Evolutionary conservation across 53 echinoderm and acorn worm genomes (phyloP), one percentile per base, ranked within the genome.

Genomic region (Echinometra lucunter): DNA sequence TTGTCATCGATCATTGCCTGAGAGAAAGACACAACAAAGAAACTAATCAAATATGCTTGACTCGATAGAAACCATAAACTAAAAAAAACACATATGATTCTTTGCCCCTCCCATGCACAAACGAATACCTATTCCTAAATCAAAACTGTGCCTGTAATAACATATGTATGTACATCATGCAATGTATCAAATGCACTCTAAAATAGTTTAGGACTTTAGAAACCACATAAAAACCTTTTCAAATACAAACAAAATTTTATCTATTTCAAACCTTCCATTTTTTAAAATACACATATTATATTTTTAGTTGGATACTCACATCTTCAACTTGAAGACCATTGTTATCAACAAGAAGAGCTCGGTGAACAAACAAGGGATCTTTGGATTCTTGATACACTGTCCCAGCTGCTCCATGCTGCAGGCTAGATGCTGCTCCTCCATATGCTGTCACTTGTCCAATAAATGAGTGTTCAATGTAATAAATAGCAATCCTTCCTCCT

Each of bases 391-490:
- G 89, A 57, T 97, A 97, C 1, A 97, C 94, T 37, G 97, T 97
- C 0, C 98, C 98, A n/a, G 98, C 98, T 81, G 97, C 98, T n/a
- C 98, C 98, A 16, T 96, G 88, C 89, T 97, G 95, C 35, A 78
- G 57, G 72, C 42, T 66, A 18, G 93, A 94, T 42, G 95, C 93
- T 28, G 80, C 57, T 30, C 98, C 98, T 15, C 98, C 98, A 82
- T 93, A 96, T 8, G 96, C 88, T 7, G 95, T 91, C 49, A 98
- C 70, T 8, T 78, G 74, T 18, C 98, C 98, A 30, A 80, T 49
- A 94, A 96, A 98, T 19, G 80, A 94, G 75, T 97, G 92, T 2
- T 95, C 66, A 12, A 83, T 92, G 89, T 95, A 95, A 83, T 96
- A 97, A 63, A 97, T 45, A 34, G 97, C 98, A 88, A 98, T 95